Percentiles rank a stretch among this genome's conserved stretches.
Evolutionary conservation across 37 sponge, comb jelly and placozoan genomes (phyloP).

Genomic region (Tethya wilhelma): DNA sequence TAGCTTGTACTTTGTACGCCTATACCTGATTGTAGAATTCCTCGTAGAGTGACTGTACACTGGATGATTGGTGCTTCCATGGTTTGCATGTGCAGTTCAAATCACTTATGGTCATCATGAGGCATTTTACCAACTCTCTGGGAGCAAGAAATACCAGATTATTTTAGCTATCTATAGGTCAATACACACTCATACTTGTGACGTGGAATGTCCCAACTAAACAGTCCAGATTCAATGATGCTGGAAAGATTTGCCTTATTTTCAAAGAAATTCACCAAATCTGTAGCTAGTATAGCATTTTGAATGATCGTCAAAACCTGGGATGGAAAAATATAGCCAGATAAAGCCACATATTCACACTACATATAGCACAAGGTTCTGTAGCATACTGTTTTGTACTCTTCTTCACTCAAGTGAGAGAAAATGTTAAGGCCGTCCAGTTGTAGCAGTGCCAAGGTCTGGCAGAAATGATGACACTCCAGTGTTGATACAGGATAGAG

Average conservation of each 20-base stretch:
- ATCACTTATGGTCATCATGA: slow-evolving; percentile 71
- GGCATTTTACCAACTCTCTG: slow-evolving; percentile 40
- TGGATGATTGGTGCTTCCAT: slow-evolving; percentile 56
- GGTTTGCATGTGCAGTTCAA: slow-evolving; percentile 53
- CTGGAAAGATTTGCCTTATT: slow-evolving; percentile 23
- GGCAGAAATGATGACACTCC: slow-evolving; percentile 78
- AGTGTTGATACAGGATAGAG: slow-evolving; percentile 66
- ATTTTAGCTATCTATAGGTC: background rate
- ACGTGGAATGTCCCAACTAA: slow-evolving; percentile 16
- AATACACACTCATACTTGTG: slow-evolving; percentile 30
- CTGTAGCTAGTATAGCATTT: slow-evolving; percentile 71
- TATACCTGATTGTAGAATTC: slow-evolving; percentile 76
- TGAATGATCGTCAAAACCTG: slow-evolving; percentile 52
- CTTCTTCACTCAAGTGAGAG: background rate
- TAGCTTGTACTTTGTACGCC: too few species aligned
- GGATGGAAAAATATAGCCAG: background rate
- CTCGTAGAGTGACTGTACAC: slow-evolving; percentile 28
- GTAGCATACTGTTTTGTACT: slow-evolving; percentile 51
- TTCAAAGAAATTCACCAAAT: slow-evolving; percentile 46
- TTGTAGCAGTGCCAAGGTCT: slow-evolving; percentile 42
- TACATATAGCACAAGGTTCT: background rate
- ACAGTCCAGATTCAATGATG: slow-evolving; percentile 16
- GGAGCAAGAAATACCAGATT: background rate
- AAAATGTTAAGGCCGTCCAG: slow-evolving; percentile 58
- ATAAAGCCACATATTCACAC: background rate